phyloP scores from a whole-genome alignment of 2,113 vertebrate species.

The Alectura lathami region DNA sequence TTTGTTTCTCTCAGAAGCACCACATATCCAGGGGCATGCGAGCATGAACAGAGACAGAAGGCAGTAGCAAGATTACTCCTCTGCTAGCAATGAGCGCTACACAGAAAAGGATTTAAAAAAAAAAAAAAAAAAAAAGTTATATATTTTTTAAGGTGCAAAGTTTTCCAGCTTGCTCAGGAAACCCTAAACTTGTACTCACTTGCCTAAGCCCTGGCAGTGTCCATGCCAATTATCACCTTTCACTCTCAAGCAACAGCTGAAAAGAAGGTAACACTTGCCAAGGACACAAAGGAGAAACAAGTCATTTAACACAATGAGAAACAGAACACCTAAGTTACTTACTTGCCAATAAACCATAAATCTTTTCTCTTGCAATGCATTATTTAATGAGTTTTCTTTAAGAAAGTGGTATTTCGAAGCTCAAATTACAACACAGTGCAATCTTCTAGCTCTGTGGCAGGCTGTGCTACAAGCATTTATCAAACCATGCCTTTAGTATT shows the following conservation, averaged over 20 bases:
- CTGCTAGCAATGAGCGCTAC: not conserved
- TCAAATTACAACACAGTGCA: constrained; percentile 32
- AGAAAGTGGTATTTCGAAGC: constrained; percentile 23
- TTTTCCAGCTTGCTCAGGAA: not conserved
- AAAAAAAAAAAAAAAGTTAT: too few relatives aligned
- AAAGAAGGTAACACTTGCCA: not conserved
- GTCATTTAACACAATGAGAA: not conserved
- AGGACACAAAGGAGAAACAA: not conserved
- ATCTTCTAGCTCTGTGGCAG: not conserved
- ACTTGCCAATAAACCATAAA: not conserved
- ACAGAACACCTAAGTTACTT: not conserved
- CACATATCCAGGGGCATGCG: not conserved
- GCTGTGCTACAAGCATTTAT: not conserved
- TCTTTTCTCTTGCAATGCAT: constrained; percentile 2
- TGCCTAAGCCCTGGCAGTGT: not conserved
- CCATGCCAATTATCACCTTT: not conserved
- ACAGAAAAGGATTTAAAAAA: not conserved
- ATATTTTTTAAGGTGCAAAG: not conserved
- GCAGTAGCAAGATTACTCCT: not conserved
- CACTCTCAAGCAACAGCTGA: not conserved
- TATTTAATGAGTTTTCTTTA: constrained; percentile 50
- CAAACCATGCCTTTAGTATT: not conserved
- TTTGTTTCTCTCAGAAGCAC: not conserved
- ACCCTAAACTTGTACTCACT: not conserved
- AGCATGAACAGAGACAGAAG: not conserved